These are phyloP conservation scores for Actinia equina DNA, from an alignment of 64 coral and sea anemone species.

Conservation along the genomic window DNA sequence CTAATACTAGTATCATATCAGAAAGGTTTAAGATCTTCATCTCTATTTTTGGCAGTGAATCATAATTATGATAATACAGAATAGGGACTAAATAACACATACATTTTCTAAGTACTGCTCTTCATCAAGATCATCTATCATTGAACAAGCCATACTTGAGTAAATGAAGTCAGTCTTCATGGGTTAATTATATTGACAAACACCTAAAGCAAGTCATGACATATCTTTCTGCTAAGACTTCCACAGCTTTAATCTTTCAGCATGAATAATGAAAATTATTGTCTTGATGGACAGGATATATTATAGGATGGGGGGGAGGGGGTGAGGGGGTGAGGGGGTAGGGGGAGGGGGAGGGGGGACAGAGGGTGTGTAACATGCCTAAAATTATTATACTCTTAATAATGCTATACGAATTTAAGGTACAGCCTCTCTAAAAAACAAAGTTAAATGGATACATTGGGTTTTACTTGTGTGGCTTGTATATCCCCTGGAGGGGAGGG, in stretches of 20 bases:
- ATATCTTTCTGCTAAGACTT: background rate
- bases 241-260: background rate
- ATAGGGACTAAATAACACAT: background rate
- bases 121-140: background rate
- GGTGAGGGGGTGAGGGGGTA: too few relatives aligned
- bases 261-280: background rate
- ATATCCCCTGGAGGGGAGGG: background rate
- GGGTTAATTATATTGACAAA: background rate
- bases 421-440: background rate
- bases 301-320: too few relatives aligned
- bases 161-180: background rate
- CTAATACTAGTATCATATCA: background rate
- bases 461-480: background rate
- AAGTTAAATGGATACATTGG: background rate
- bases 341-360: too few relatives aligned
- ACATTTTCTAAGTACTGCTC: background rate
- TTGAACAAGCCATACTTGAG: background rate
- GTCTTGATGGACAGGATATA: background rate
- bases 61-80: background rate
- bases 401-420: background rate
- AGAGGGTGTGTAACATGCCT: too few relatives aligned
- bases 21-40: background rate
- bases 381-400: too few relatives aligned
- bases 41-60: background rate
- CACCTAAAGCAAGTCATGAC: background rate